Base-by-base conservation (phyloP, 1,140 invertebrate genomes). In the Scaptodrosophila lebanonensis region DNA sequence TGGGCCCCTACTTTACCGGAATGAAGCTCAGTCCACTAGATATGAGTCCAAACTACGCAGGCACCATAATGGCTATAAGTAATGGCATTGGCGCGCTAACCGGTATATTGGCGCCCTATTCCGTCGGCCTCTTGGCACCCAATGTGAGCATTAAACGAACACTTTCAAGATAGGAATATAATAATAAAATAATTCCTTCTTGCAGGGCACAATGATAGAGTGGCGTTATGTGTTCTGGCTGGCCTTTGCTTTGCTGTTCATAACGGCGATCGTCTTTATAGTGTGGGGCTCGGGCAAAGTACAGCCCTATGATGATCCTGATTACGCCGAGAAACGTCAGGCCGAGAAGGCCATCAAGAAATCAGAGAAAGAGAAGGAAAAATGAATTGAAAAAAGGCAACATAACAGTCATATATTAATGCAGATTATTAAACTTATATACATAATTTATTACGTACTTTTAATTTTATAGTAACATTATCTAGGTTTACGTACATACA, bases 11-110 rank as follows among this genome's bases (percentile, higher is more conserved):
- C 68, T 91, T 91, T 62, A 89, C 90, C 0, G 91, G 91, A 12
- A 90, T 92, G 79, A 91, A 91, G 66, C 91, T 94, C 6, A 94
- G 95, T 72, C 92, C 93, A 1, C 87, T 95, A 40, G 94, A 95
- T 84, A 89, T 95, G 50, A 93, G 93, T 66, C 91, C 93, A 18
- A 93, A 93, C 66, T 95, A 91, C 82, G 92, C 94, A 3, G 94
- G 93, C 49, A 92, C 92, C 0, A 85, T 95, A 35, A 94, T 94
- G 93, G 94, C 93, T 0, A 88, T 95, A 3, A 91, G 93, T 0
- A 95, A 95, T 64, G 94, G 75, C 1, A 1, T 79, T 2, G 65
- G 56, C 1, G 50, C 65, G 0, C 17, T 79, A 29, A 56, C 68
- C 0, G 29, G 32, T 1, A 33, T 79, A n/a, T 1, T 79, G 17